phyloP scores from a whole-genome alignment of 1,140 invertebrate species.

The Bemisia tabaci region DNA sequence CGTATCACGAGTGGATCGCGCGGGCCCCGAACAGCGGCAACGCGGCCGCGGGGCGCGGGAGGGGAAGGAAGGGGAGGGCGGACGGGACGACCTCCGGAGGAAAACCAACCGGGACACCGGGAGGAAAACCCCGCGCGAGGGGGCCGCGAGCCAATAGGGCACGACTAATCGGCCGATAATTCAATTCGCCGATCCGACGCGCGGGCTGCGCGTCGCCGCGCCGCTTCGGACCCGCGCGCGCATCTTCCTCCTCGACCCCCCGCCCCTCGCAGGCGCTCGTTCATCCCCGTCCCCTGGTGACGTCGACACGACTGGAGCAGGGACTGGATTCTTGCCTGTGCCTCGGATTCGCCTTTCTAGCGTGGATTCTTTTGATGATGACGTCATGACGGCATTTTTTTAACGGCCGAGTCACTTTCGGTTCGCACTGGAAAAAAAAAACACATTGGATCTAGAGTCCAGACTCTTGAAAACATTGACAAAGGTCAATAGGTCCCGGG shows the following conservation, averaged over 20 bases:
- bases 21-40: background rate
- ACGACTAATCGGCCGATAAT: constrained; percentile 12
- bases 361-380: no score
- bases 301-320: constrained; percentile 1
- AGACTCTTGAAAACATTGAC: no score
- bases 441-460: no score
- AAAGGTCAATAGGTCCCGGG: no score
- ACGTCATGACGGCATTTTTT: no score
- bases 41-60: constrained; percentile 2
- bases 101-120: constrained; percentile 2
- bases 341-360: no score
- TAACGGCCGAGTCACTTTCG: no score
- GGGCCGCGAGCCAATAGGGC: constrained; percentile 5
- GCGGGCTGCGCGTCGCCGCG: background rate
- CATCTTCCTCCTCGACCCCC: constrained; percentile 6
- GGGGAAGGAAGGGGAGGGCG: background rate
- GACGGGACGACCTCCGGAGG: background rate
- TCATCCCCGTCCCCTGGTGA: background rate
- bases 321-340: no score
- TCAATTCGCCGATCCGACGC: constrained; percentile 8
- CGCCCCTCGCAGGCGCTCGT: constrained; percentile 8
- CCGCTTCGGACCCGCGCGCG: no score
- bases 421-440: no score
- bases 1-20: background rate
- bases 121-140: background rate